Percentiles rank a stretch among this genome's conserved stretches.
These are phyloP conservation scores for Altica lythri DNA, from an alignment of 2,888 invertebrate species.

Conservation along the genomic window DNA sequence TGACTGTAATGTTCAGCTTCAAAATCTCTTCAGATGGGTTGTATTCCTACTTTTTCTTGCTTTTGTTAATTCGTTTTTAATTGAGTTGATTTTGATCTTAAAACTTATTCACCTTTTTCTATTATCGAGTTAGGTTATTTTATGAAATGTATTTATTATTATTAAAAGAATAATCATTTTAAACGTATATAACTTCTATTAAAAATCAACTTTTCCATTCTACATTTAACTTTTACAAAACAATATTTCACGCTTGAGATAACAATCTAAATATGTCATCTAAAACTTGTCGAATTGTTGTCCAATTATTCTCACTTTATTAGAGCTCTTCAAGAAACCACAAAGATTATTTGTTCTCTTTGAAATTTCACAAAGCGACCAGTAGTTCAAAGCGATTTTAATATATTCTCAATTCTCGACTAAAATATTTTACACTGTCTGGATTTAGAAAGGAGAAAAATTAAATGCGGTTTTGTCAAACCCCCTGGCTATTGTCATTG, in stretches of 20 bases:
- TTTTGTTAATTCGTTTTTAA: too few relatives aligned
- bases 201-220: background rate
- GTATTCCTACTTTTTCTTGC: too few relatives aligned
- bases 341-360: conserved; percentile 40
- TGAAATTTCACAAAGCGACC: conserved; percentile 26
- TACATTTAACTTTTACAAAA: background rate
- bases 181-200: too few relatives aligned
- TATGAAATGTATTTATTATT: too few relatives aligned
- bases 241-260: conserved; percentile 8
- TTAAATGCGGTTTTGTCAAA: conserved; percentile 54
- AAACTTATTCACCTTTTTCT: too few relatives aligned
- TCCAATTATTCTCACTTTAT: conserved; percentile 36
- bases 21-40: too few relatives aligned
- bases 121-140: too few relatives aligned
- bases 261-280: conserved; percentile 30
- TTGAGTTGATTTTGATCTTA: too few relatives aligned
- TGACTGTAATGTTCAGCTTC: too few relatives aligned
- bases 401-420: conserved; percentile 43
- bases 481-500: conserved; percentile 47
- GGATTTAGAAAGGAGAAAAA: conserved; percentile 46
- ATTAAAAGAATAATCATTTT: too few relatives aligned
- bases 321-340: conserved; percentile 26
- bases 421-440: conserved; percentile 44
- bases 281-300: conserved; percentile 32
- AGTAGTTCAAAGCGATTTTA: conserved; percentile 38